Evolutionary conservation across 2,113 vertebrate genomes (phyloP).

Genomic region (Osmerus eperlanus): DNA sequence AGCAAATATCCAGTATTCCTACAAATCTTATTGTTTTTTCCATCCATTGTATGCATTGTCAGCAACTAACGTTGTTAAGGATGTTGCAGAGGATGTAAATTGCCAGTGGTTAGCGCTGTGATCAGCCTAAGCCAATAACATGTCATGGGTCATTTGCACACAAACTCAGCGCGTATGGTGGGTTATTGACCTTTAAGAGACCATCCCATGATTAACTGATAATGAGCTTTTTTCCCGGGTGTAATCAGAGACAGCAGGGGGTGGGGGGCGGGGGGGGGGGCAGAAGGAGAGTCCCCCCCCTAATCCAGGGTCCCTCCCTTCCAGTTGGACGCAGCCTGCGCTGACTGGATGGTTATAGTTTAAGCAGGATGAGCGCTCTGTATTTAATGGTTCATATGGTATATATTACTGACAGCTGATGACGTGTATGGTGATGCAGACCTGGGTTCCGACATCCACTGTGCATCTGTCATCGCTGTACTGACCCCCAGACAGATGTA

Average conservation of each 20-base stretch:
- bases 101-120: not conserved
- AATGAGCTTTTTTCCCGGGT: conserved; percentile 62
- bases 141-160: conserved; percentile 4
- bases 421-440: too few species aligned
- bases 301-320: conserved; percentile 4
- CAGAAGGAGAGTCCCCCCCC: conserved; percentile 34
- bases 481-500: not conserved
- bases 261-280: not conserved
- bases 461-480: too few species aligned
- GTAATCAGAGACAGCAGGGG: conserved; percentile 54
- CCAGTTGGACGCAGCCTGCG: not conserved
- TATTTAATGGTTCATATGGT: too few species aligned
- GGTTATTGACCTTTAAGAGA: conserved; percentile 35
- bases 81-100: not conserved
- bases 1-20: not conserved
- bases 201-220: conserved; percentile 41
- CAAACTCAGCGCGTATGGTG: not conserved
- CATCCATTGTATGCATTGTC: not conserved
- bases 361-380: not conserved
- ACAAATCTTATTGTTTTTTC: not conserved
- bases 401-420: too few species aligned
- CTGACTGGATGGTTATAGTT: not conserved
- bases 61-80: not conserved
- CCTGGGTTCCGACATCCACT: too few species aligned
- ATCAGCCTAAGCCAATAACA: not conserved